Conservation (phyloP, 2,113 vertebrate species). For the Megaptera novaeangliae region DNA sequence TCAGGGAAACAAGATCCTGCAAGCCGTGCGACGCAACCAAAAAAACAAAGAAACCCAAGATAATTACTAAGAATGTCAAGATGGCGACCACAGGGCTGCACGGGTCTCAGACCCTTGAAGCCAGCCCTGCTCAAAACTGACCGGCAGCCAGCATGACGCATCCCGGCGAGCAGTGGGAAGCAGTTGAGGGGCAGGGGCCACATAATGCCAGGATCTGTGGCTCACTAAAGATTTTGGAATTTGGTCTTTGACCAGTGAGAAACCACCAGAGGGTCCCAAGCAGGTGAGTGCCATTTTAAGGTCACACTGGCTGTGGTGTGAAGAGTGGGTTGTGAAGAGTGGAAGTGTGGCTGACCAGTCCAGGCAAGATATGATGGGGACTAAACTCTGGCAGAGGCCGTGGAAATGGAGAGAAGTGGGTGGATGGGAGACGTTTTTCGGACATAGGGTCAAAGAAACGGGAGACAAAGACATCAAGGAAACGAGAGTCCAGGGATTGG, state of each 20-base stretch:
- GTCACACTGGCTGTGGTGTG: neutral
- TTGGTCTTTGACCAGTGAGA: neutral
- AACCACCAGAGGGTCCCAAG: neutral
- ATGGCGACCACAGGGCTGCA: too few relatives aligned
- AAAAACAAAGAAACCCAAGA: too few relatives aligned
- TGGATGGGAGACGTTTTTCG: neutral
- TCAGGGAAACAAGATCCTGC: neutral
- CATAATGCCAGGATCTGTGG: neutral
- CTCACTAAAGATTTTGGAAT: neutral
- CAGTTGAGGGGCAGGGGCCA: neutral
- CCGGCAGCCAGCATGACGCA: rapidly evolving
- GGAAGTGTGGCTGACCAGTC: neutral
- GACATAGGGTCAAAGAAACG: neutral
- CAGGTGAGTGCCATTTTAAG: neutral
- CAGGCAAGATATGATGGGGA: neutral
- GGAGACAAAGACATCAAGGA: neutral
- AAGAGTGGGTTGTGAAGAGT: neutral
- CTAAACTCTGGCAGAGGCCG: neutral
- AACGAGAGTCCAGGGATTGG: neutral
- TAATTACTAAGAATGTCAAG: neutral
- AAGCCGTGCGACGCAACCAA: neutral
- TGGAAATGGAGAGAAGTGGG: neutral
- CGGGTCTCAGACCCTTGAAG: neutral
- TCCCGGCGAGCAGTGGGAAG: neutral
- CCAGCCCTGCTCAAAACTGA: neutral